A percentile compares a stretch with the other conserved stretches of the same genome.
phyloP scores from a whole-genome alignment of 1,140 invertebrate genomes.

The Dendroctonus valens region DNA sequence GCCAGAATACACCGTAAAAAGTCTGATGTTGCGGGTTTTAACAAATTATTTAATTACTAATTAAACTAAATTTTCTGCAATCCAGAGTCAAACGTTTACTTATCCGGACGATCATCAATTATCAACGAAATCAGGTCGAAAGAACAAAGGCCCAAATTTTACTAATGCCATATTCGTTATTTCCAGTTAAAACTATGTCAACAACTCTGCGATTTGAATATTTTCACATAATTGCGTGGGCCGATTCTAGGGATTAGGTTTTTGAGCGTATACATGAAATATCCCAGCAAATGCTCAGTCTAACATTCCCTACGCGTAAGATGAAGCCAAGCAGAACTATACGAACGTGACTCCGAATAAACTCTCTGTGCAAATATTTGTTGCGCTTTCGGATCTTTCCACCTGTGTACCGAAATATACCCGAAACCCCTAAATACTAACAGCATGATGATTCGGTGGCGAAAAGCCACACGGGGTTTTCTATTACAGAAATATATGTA shows the following conservation, averaged over 20 bases:
- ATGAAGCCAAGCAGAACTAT: constrained; percentile 47
- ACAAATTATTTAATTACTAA: no score
- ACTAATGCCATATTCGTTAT: no score
- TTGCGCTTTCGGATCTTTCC: constrained; percentile 45
- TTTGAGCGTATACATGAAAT: constrained; percentile 27
- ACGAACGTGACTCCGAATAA: constrained; percentile 47
- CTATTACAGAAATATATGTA: background rate
- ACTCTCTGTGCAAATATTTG: constrained; percentile 46
- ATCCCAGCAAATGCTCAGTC: constrained; percentile 27
- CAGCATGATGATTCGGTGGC: constrained; percentile 28
- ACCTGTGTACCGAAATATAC: constrained; percentile 39
- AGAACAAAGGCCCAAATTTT: no score
- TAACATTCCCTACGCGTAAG: constrained; percentile 44
- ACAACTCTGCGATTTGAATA: no score
- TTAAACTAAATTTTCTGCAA: no score
- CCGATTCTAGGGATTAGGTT: background rate
- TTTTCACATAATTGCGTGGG: no score
- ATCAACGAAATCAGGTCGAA: no score
- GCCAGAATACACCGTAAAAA: no score
- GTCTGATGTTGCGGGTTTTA: no score
- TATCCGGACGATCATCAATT: no score
- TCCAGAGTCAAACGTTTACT: no score
- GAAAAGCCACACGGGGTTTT: constrained; percentile 23
- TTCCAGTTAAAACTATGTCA: no score
- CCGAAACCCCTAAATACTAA: constrained; percentile 31